Percentiles rank a stretch among this genome's conserved stretches.
These are phyloP conservation scores for Erythrolamprus reginae DNA, from an alignment of 2,113 vertebrate species.

Conservation along the genomic window DNA sequence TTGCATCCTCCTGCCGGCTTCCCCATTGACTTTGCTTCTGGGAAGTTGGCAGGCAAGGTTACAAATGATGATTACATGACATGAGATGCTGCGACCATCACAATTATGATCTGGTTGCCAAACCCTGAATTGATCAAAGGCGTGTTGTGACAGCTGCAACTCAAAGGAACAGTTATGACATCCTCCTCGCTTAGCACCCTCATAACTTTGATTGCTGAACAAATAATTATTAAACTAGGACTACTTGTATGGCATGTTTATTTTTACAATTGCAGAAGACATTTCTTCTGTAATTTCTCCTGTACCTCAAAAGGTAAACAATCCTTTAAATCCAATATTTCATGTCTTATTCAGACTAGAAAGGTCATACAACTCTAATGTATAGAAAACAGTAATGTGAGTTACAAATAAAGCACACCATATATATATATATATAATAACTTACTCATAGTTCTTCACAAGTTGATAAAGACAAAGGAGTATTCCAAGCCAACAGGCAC, in stretches of 20 bases:
- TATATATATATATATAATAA: background rate
- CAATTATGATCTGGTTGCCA: background rate
- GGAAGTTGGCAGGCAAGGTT: no score
- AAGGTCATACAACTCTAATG: background rate
- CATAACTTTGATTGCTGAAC: background rate
- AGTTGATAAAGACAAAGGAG: constrained; percentile 98
- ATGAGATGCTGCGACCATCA: background rate
- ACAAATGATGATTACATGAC: no score
- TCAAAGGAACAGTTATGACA: background rate
- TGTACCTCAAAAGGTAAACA: background rate
- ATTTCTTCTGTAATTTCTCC: background rate
- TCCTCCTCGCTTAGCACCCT: background rate
- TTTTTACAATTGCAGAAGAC: background rate
- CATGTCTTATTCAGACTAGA: background rate
- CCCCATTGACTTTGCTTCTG: background rate
- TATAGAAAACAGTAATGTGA: background rate
- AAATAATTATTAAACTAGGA: background rate
- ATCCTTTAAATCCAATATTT: background rate
- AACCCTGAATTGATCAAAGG: background rate
- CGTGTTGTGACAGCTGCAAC: background rate
- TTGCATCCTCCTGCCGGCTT: background rate
- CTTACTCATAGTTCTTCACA: constrained; percentile 99
- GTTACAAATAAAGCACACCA: background rate
- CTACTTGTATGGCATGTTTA: background rate
- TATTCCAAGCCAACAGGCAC: constrained; percentile 92